Evolutionary conservation across 2,797 vertebrate species (phyloP), one percentile per base, ranked within the genome.

Genomic region (Pteronotus mesoamericanus): DNA sequence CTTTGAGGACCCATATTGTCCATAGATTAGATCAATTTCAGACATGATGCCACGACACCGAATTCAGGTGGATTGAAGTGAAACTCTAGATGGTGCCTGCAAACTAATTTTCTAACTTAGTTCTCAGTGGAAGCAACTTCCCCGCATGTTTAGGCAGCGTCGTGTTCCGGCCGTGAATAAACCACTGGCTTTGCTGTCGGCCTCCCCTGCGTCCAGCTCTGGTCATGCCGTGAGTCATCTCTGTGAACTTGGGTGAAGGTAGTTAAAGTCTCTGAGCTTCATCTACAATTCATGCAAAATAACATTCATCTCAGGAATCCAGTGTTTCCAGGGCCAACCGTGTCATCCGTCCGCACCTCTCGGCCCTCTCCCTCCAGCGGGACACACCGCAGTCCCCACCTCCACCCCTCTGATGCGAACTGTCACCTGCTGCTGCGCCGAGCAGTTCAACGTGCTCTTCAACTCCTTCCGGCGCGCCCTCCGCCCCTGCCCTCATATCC

Each of bases 401-500:
- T 22, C 21, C 18, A 37, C 12, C 34, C 53, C 6, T 80, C 11
- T 7, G 48, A 75, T 12, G 26, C 9, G 21, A 51, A 51, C 42
- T 3, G 10, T 19, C 29, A 9, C 21, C 32, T 44, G 68, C 29
- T 32, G 2, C 7, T n/a, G 39, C 8, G 42, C 44, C 37, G 32
- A 2, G 32, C 80, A 32, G 21, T 46, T n/a, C 61, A 55, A 46
- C 12, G 6, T 2, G 22, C 32, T 53, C 32, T 44, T 42, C 16
- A 34, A 21, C 44, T 44, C n/a, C 53, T 51, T 15, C 46, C 53
- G 29, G 2, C 22, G 26, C 18, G 2, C 4, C 4, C 15, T 21
- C 21, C 59, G 5, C 3, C 2, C 34, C 2, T n/a, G n/a, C 24
- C 4, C 34, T 46, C 5, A 5, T 8, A 8, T 1, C 11, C 15